phyloP scores from a whole-genome alignment of 1,140 invertebrate species.

The Penaeus japonicus region DNA sequence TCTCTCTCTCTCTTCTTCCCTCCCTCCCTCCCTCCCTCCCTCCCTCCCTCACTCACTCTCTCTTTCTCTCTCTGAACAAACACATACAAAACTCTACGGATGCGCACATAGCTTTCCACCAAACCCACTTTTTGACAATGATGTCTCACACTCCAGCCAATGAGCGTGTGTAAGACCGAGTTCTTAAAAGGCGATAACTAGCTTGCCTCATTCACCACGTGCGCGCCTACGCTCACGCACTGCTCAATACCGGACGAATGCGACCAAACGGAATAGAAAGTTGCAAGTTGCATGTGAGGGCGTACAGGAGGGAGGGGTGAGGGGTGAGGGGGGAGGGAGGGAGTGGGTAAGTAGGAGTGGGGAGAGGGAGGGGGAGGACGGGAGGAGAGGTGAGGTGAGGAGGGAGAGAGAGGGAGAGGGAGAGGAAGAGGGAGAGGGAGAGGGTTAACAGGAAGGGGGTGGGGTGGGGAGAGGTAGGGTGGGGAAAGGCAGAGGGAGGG shows the following conservation, averaged over 20 bases:
- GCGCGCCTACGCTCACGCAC: too few relatives aligned
- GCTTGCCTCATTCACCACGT: too few relatives aligned
- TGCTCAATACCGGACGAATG: too few relatives aligned
- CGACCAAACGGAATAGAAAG: too few relatives aligned
- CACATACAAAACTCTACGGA: not conserved
- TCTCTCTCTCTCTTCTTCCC: not conserved
- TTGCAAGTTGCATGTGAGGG: not conserved
- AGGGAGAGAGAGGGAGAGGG: not conserved
- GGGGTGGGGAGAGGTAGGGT: not conserved
- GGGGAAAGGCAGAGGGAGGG: not conserved
- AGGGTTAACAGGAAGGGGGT: not conserved
- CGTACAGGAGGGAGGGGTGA: not conserved
- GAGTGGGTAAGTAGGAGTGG: not conserved
- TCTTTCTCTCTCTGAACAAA: not conserved
- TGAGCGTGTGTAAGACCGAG: too few relatives aligned
- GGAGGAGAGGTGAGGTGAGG: not conserved
- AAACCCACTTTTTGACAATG: too few relatives aligned
- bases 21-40: too few relatives aligned
- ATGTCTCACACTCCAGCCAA: too few relatives aligned
- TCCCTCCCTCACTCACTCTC: too few relatives aligned
- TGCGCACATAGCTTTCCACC: too few relatives aligned
- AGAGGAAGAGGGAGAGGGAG: not conserved
- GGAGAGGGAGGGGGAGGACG: not conserved
- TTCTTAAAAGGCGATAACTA: too few relatives aligned
- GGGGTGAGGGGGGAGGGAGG: not conserved